Evolutionary conservation across 2,797 vertebrate genomes (phyloP).

Genomic region (Sebastes itinus): DNA sequence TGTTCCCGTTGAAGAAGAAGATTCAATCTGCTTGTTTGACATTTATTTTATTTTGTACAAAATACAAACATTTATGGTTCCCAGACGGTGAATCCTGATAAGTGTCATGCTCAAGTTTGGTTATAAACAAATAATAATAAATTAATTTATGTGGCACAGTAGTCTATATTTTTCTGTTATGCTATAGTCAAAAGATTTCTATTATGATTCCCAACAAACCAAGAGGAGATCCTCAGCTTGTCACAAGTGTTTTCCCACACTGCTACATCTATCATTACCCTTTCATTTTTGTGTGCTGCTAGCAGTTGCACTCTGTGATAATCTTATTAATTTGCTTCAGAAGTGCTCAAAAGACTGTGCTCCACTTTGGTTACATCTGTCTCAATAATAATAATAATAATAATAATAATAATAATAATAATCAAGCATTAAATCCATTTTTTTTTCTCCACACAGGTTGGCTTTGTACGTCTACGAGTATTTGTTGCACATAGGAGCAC

Average conservation of each 20-base stretch:
- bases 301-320: neutral
- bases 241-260: neutral
- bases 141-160: neutral
- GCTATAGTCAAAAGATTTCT: neutral
- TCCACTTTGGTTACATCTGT: slow-evolving; percentile 2
- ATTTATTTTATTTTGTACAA: neutral
- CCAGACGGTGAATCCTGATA: neutral
- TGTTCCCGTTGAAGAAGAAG: slow-evolving; percentile 18
- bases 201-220: neutral
- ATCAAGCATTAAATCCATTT: slow-evolving; percentile 1
- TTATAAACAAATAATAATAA: neutral
- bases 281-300: neutral
- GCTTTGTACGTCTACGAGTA: slow-evolving; percentile 98
- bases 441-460: slow-evolving; percentile 80
- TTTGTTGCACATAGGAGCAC: slow-evolving; percentile 97
- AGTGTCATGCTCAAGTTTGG: neutral
- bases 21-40: slow-evolving; percentile 17
- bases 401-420: neutral
- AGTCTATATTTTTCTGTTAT: neutral
- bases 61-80: neutral
- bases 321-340: neutral
- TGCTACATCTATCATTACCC: neutral
- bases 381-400: neutral
- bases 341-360: neutral
- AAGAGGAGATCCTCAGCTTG: neutral